phyloP scores from a whole-genome alignment of 2,888 invertebrate genomes.

The Nycteola revayana region DNA sequence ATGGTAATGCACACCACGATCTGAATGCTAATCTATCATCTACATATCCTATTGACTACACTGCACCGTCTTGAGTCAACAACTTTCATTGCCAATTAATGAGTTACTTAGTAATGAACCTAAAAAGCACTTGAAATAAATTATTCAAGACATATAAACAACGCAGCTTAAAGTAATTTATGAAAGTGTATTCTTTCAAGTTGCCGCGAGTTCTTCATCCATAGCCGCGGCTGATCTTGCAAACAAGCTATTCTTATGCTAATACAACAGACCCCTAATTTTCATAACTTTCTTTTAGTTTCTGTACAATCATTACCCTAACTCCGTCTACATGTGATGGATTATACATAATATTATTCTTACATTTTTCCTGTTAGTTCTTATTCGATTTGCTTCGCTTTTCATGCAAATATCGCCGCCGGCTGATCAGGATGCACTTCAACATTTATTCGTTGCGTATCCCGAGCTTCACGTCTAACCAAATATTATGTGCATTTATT shows the following conservation, averaged over 20 bases:
- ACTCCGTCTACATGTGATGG: constrained; percentile 40
- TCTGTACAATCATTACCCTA: constrained; percentile 33
- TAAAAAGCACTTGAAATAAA: too few relatives aligned
- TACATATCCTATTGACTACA: too few relatives aligned
- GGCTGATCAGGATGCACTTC: constrained; percentile 43
- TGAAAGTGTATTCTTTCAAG: constrained; percentile 47
- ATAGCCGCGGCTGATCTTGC: constrained; percentile 33
- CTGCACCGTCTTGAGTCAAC: constrained; percentile 13
- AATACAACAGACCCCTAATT: constrained; percentile 46
- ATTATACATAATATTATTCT: constrained; percentile 34
- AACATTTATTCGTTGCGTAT: constrained; percentile 51
- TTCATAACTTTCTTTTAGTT: constrained; percentile 43
- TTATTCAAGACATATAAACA: too few relatives aligned
- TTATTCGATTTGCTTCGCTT: constrained; percentile 57
- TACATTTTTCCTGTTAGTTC: constrained; percentile 34
- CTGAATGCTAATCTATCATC: constrained; percentile 43
- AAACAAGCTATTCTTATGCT: constrained; percentile 63
- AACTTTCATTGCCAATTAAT: constrained; percentile 29
- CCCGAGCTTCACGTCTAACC: constrained; percentile 56
- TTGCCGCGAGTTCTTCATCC: constrained; percentile 31
- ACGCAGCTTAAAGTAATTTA: too few relatives aligned
- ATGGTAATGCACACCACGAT: constrained; percentile 43
- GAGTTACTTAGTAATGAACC: constrained; percentile 28
- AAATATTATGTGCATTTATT: constrained; percentile 78
- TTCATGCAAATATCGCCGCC: constrained; percentile 62